Base-by-base conservation (phyloP, 2,888 invertebrate species). In the Cyclophora albipunctata region DNA sequence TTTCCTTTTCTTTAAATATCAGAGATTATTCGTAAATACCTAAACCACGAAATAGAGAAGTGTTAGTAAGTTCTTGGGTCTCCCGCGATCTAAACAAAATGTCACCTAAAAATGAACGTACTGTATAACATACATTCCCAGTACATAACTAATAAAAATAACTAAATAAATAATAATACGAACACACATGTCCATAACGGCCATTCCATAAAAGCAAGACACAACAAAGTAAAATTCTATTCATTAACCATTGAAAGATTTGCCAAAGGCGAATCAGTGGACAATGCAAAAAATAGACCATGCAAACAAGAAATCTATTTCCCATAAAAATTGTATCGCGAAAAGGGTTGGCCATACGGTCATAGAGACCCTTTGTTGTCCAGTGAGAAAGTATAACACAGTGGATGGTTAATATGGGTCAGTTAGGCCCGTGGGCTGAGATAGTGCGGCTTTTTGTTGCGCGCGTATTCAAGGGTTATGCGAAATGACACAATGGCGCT, bases 271-370 rank as follows among this genome's bases (percentile, higher is more conserved):
- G 71, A 81, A 77, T 81, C 74, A 72, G 76, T 62, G 86, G 86
- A 86, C 87, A 87, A 88, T 84, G 87, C 86, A 84, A 87, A 87
- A 87, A 84, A 82, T 84, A 67, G 86, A 86, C 84, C 85, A 79
- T 75, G 79, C 76, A 75, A 78, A 78, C 85, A 79, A 75, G 79
- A 76, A 75, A 78, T 77, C 71, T 71, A 73, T 70, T 86, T 86
- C 86, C 84, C 86, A 86, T 85, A 84, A 86, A 83, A 85, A 81
- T 78, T 66, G 73, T 78, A 79, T 57, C 79, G 73, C 74, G 66
- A 72, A 82, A 83, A 79, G 81, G 82, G 80, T 82, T 79, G 77
- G 80, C 74, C 78, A 78, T 75, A 78, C 20, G 20, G 67, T 66
- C 50, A 61, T 5, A 34, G 43, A 43, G 3, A 42, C 52, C 20